Conservation (phyloP, 2,797 vertebrate species). For the Galago senegalensis region DNA sequence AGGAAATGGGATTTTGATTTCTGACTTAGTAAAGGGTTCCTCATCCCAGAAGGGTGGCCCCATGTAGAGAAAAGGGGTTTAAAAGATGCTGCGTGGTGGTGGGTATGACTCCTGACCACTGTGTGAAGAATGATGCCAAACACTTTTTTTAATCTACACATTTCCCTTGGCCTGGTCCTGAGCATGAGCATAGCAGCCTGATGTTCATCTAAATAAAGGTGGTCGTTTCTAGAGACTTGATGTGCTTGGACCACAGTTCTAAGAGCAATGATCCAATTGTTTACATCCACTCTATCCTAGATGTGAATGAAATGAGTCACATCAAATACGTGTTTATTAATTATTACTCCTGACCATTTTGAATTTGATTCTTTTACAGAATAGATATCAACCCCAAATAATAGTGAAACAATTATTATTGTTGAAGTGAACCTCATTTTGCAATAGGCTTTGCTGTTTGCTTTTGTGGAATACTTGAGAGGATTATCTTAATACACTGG, state of each 20-base stretch:
- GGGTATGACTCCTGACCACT: no score
- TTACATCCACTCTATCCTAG: not conserved
- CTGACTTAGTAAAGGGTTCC: not conserved
- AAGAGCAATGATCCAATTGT: not conserved
- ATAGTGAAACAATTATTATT: not conserved
- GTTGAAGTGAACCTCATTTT: not conserved
- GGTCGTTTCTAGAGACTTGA: not conserved
- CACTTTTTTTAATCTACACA: not conserved
- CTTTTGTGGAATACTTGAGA: not conserved
- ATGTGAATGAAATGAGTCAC: not conserved
- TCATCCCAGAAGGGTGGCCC: not conserved
- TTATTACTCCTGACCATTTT: not conserved
- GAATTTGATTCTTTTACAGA: not conserved
- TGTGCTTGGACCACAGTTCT: not conserved
- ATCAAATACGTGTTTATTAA: not conserved
- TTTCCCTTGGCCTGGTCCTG: not conserved
- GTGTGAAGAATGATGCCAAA: not conserved
- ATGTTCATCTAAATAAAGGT: rapidly evolving
- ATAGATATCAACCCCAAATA: not conserved
- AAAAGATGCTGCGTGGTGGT: not conserved
- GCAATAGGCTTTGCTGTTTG: no score
- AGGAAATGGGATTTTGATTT: not conserved
- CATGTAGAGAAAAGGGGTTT: not conserved
- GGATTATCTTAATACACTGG: not conserved
- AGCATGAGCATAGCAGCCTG: not conserved